A percentile compares a stretch with the other conserved stretches of the same genome.
Conservation (phyloP, 2,888 invertebrate species). For the Nymphalis urticae region DNA sequence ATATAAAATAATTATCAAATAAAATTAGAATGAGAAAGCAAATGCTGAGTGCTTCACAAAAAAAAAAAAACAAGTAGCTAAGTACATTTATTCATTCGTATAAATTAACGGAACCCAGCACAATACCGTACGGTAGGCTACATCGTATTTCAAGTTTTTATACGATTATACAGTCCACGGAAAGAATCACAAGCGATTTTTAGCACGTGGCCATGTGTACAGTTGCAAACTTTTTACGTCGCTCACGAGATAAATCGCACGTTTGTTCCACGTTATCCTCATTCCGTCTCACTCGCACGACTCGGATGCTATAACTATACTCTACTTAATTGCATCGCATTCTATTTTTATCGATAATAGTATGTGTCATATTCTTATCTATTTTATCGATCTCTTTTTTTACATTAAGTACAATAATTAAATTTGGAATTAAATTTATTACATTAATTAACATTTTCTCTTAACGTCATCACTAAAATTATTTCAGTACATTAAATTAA, state of each 20-base stretch:
- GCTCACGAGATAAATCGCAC: conserved; percentile 50
- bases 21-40: no score
- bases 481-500: no score
- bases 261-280: conserved; percentile 74
- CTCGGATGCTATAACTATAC: conserved; percentile 4
- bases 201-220: conserved; percentile 34
- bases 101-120: conserved; percentile 20
- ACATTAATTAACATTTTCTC: not conserved
- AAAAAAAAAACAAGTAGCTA: not conserved
- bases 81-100: conserved; percentile 23
- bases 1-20: no score
- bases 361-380: conserved; percentile 15
- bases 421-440: not conserved
- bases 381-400: conserved; percentile 19
- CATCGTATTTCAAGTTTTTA: conserved; percentile 11
- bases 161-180: not conserved
- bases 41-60: no score
- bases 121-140: conserved; percentile 4
- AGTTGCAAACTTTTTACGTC: conserved; percentile 33
- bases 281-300: conserved; percentile 59
- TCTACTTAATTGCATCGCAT: conserved; percentile 18
- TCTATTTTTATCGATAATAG: conserved; percentile 21
- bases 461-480: no score
- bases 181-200: conserved; percentile 15
- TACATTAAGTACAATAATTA: not conserved